Percentiles rank a stretch among this genome's conserved stretches.
phyloP scores from a whole-genome alignment of 2,113 vertebrate species.

The Rhinogobius similis region DNA sequence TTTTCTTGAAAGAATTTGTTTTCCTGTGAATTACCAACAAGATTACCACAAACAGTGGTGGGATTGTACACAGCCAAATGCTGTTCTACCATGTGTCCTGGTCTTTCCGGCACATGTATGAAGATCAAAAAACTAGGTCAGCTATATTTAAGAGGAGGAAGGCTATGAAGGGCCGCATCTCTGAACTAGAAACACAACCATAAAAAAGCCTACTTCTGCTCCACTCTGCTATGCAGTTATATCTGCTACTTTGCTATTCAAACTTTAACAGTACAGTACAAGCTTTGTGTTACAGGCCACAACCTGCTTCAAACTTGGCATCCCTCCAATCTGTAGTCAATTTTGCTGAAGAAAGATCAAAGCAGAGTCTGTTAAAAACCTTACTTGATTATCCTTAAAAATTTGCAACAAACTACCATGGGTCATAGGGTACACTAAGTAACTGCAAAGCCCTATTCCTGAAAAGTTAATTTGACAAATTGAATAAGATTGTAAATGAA shows the following conservation, averaged over 20 bases:
- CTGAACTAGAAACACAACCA: slow-evolving; percentile 47
- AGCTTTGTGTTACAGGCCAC: slow-evolving; percentile 14
- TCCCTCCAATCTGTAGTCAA: slow-evolving; percentile 33
- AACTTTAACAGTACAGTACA: not conserved
- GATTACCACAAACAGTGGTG: not conserved
- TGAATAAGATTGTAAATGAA: no score
- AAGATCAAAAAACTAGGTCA: slow-evolving; percentile 69
- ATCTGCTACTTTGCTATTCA: slow-evolving; percentile 13
- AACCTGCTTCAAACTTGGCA: slow-evolving; percentile 3
- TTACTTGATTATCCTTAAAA: slow-evolving; percentile 27
- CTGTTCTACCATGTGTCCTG: slow-evolving; percentile 32
- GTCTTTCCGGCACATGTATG: slow-evolving; percentile 48
- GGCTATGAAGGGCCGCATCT: slow-evolving; percentile 39
- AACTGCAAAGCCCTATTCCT: not conserved
- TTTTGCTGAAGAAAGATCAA: slow-evolving; percentile 58
- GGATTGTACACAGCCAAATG: slow-evolving; percentile 2
- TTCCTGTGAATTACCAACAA: not conserved
- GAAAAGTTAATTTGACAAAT: not conserved
- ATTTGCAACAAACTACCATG: not conserved
- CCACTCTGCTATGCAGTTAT: slow-evolving; percentile 35
- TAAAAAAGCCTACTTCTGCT: slow-evolving; percentile 36
- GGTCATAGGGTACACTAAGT: not conserved
- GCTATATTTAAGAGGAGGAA: slow-evolving; percentile 62
- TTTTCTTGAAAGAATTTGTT: not conserved
- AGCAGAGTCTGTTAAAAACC: slow-evolving; percentile 44